These are phyloP conservation scores for Neogobius melanostomus DNA, from an alignment of 2,113 vertebrate species.

Conservation along the genomic window DNA sequence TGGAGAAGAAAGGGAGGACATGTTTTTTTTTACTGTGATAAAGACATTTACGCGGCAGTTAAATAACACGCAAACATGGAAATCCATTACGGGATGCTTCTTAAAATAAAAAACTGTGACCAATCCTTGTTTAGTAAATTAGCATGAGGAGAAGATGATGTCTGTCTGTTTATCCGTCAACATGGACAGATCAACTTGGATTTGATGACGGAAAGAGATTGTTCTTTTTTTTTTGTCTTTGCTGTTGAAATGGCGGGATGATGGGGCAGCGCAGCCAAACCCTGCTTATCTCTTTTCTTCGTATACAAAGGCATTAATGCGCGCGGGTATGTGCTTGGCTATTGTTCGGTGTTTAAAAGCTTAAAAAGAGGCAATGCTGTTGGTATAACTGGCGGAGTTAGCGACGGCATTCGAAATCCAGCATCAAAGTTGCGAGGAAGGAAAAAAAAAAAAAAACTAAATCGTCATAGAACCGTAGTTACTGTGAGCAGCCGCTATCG, in stretches of 20 bases:
- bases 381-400: constrained; percentile 70
- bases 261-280: constrained; percentile 68
- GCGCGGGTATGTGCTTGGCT: constrained; percentile 69
- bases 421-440: constrained; percentile 61
- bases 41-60: constrained; percentile 85
- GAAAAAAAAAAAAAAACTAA: constrained; percentile 13
- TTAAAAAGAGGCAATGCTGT: constrained; percentile 70
- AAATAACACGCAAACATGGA: constrained; percentile 88
- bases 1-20: constrained; percentile 31
- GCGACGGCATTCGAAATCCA: constrained; percentile 59
- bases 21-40: constrained; percentile 79
- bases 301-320: constrained; percentile 77
- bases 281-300: constrained; percentile 77
- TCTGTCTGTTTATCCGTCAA: constrained; percentile 75
- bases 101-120: constrained; percentile 83
- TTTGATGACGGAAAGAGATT: constrained; percentile 69
- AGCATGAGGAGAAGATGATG: constrained; percentile 75
- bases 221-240: constrained; percentile 36
- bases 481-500: constrained; percentile 69
- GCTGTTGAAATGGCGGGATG: constrained; percentile 43
- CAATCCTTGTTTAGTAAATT: constrained; percentile 87
- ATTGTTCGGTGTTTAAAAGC: constrained; percentile 80
- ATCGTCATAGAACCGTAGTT: constrained; percentile 63
- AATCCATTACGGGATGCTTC: constrained; percentile 88
- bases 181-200: constrained; percentile 72